Evolutionary conservation across 2,113 vertebrate species (phyloP).

Genomic region (Sterna hirundo): DNA sequence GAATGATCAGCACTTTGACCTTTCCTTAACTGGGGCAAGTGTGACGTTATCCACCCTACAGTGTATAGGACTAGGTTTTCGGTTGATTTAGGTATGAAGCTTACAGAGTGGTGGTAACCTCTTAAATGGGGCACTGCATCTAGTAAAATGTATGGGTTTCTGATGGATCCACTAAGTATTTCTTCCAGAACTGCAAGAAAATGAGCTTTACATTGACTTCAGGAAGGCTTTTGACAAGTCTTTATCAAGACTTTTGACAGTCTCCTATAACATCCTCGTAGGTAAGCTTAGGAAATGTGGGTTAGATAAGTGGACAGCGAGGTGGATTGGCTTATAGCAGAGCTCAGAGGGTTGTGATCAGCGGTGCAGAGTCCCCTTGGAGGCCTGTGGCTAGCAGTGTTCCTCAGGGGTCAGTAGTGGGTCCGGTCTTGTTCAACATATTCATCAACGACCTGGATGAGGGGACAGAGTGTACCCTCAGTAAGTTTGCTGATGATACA

Average conservation of each 20-base stretch:
- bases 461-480: no score
- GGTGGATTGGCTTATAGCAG: no score
- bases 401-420: no score
- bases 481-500: no score
- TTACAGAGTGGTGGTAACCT: background rate
- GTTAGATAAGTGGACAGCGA: no score
- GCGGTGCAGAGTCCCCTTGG: no score
- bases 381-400: no score
- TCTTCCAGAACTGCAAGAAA: background rate
- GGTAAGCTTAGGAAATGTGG: no score
- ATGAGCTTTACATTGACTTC: background rate
- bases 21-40: background rate
- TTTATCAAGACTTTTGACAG: no score
- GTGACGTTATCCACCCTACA: background rate
- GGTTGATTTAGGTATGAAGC: background rate
- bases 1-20: background rate
- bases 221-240: background rate
- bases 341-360: no score
- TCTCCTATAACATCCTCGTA: background rate
- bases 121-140: background rate
- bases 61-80: background rate
- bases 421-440: no score
- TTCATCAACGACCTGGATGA: no score
- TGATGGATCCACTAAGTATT: background rate
- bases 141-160: fast-evolving